phyloP scores from a whole-genome alignment of 2,888 invertebrate species.

The Rotaria sp. region DNA sequence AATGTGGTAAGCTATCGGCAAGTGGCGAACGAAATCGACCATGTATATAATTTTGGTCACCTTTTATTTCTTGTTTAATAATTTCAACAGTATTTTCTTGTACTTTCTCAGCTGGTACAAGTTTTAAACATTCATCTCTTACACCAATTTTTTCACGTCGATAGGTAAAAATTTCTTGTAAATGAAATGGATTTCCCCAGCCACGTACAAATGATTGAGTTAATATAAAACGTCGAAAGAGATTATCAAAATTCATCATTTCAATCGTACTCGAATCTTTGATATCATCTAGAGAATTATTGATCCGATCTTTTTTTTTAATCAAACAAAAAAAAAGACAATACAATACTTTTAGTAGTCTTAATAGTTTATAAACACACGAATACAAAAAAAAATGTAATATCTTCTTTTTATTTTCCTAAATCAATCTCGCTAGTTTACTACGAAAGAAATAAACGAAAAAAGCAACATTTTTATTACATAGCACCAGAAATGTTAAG shows the following conservation, averaged over 20 bases:
- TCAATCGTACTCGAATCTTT: neutral
- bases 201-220: conserved; percentile 17
- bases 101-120: neutral
- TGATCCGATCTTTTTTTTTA: neutral
- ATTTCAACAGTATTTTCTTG: conserved; percentile 1
- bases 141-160: conserved; percentile 7
- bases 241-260: conserved; percentile 5
- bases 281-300: neutral
- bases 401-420: neutral
- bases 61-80: neutral
- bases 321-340: neutral
- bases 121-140: conserved; percentile 3
- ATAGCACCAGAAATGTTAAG: conserved; percentile 57
- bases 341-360: neutral
- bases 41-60: neutral
- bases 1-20: neutral
- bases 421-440: neutral
- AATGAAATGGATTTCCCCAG: neutral
- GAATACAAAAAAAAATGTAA: neutral
- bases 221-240: conserved; percentile 3
- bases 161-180: conserved; percentile 1
- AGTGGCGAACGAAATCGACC: neutral
- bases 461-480: neutral
- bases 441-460: neutral
- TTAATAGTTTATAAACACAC: neutral